A percentile compares a stretch with the other conserved stretches of the same genome.
These are phyloP conservation scores for Heliconius nattereri DNA, from an alignment of 1,140 invertebrate genomes.

Conservation along the genomic window DNA sequence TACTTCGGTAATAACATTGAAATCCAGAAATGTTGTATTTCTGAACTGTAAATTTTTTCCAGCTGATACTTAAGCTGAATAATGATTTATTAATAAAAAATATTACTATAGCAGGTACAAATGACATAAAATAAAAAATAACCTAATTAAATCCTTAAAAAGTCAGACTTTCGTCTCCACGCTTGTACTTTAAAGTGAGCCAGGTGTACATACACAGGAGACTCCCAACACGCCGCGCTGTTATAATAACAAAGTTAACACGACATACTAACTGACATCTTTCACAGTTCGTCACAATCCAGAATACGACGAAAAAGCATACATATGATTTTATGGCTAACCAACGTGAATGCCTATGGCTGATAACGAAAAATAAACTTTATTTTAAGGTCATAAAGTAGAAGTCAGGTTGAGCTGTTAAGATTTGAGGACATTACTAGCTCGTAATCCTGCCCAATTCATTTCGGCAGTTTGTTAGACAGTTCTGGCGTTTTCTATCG, in stretches of 20 bases:
- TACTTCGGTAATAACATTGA: too few relatives aligned
- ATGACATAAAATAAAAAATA: too few relatives aligned
- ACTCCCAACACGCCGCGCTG: not conserved
- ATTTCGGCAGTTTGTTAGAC: constrained; percentile 22
- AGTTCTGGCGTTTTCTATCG: constrained; percentile 14
- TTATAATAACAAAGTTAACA: constrained; percentile 25
- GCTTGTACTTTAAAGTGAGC: not conserved
- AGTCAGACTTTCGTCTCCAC: not conserved
- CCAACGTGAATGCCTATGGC: not conserved
- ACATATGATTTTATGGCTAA: not conserved
- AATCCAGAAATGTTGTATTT: too few relatives aligned
- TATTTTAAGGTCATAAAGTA: not conserved
- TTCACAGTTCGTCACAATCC: constrained; percentile 25
- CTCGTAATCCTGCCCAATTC: constrained; percentile 15
- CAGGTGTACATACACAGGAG: not conserved
- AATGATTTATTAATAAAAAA: too few relatives aligned
- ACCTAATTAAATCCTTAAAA: not conserved
- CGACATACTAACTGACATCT: constrained; percentile 22
- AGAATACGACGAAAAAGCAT: constrained; percentile 22
- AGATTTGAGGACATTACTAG: not conserved
- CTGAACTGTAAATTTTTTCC: too few relatives aligned
- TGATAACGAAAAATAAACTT: not conserved
- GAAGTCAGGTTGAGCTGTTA: not conserved
- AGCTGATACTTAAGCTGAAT: too few relatives aligned
- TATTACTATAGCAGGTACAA: too few relatives aligned